Evolutionary conservation across 1,140 invertebrate species (phyloP), one percentile per base, ranked within the genome.

Genomic region (Dryas iulia): DNA sequence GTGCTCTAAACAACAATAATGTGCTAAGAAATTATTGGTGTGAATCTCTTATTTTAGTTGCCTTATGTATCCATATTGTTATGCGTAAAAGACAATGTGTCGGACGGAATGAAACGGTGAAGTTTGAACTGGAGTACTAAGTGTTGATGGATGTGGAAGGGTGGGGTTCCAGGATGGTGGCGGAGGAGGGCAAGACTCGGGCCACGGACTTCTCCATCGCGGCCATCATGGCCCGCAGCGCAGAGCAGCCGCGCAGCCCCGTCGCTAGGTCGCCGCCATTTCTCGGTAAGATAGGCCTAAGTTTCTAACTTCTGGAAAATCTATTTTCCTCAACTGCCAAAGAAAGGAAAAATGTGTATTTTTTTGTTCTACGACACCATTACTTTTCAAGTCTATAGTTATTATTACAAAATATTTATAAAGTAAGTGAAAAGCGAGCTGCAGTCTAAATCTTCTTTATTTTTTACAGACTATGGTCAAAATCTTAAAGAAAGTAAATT

Each of bases 131-230:
- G 79, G 73, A 63, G 75, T 61, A 75, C 66, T 69, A 73, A 77
- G 64, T 74, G 84, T 85, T 86, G 78, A 91, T 89, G 89, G 87
- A 90, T 89, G 89, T 89, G 86, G 89, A 86, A 73, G 79, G 81
- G 77, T 82, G 92, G 92, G 86, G 89, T 87, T 92, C 77, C 85
- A 93, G 81, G 83, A 93, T 92, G 93, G 79, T 94, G 87, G 92
- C 92, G 65, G 92, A 93, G 77, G 93, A 93, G 80, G 86, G 90
- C 76, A 89, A 91, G 83, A 91, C 87, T 66, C 72, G 87, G 54
- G 96, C 96, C 73, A 98, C 97, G 74, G 97, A 98, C 92, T 98
- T 98, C 93, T 97, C 97, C 69, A 98, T 98, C 81, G 97, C 97
- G 26, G 97, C 97, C 53, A 98, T 98, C 81, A 98, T 98, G 96